Base-by-base conservation (phyloP, 2,888 invertebrate genomes). In the Thera obeliscata region DNA sequence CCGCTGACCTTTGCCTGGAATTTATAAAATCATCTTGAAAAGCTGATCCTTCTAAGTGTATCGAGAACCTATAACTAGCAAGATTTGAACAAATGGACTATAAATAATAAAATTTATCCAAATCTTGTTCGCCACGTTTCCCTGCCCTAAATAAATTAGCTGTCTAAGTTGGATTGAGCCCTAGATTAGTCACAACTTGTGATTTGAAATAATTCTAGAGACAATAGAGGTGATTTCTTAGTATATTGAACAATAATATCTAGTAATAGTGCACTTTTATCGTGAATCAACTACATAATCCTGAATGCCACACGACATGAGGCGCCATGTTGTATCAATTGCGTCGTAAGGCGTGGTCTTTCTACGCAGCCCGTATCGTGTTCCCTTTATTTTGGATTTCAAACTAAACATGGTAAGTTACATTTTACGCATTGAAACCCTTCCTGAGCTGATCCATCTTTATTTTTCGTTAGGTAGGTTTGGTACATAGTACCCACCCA, bases 261-360 rank as follows among this genome's bases (percentile, higher is more conserved):
- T 76, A 69, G 70, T 74, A 75, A 79, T 80, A 80, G 84, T 84
- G 84, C 72, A 77, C 56, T 56, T 55, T 52, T 73, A 64, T 61
- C 71, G 83, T 80, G 83, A 66, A 64, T 49, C 74, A 78, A 74
- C 71, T 76, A 64, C 64, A 69, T 74, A 9, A 9, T 7, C 38
- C 7, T 74, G 64, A 71, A 78, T 77, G 73, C 61, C 63, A 61
- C 59, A 77, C 83, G 80, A 74, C 69, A 82, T 84, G 80, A 81
- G 81, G 78, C 88, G 91, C 92, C 92, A 92, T 92, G 85, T 92
- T 91, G 85, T 84, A 75, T 81, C 73, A 68, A 78, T 78, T 80
- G 77, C 75, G 59, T 83, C 75, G 58, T 83, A 86, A 81, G 88
- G 89, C 87, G 91, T 90, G 90, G 89, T 79, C 78, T 80, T 80